Evolutionary conservation across 2,113 vertebrate species (phyloP), one percentile per base, ranked within the genome.

Genomic region (Anolis carolinensis): DNA sequence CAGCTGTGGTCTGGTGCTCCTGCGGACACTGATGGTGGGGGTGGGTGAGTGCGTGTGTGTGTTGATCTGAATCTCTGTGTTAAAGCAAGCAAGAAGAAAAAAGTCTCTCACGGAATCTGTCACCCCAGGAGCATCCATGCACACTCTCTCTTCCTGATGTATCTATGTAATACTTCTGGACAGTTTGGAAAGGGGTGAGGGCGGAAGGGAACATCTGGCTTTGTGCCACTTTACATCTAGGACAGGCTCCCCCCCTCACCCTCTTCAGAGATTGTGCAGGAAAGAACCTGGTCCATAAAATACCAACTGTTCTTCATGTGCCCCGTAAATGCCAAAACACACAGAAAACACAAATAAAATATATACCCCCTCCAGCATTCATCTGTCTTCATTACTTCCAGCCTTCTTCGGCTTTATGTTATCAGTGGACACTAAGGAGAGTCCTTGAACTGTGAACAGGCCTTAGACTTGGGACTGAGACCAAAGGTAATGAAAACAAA

Each of bases 311-410:
- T 63, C 59, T 52, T 84, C 36, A 90, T 81, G 90, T 71, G 91
- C 84, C 91, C 91, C 83, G 88, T 81, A 78, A 83, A 93, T 93
- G 93, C 94, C 94, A 95, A 92, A 95, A 87, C 89, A 82, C 90
- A 67, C 87, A 91, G 92, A 92, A 92, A 59, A 59, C 55, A 88
- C 84, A 87, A 95, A 95, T 93, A 94, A 95, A 95, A 75, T 70
- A 52, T 86, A 23, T 75, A 65, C 70, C 55, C 78, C 59, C 48
- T 44, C 71, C 59, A 50, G 65, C 50, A 55, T 7, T 70, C 63
- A 32, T 30, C 16, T 70, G 50, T 71, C 68, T 65, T 4, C 55
- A 59, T 55, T 39, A 16, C 32, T 84, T 67, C 59, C 59, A 23
- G 7, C 67, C 39, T 23, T 52, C 30, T 25, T 55, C 39, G 11